These are phyloP conservation scores for Notarius quadriscutis DNA, from an alignment of 2,113 vertebrate species.

Conservation along the genomic window DNA sequence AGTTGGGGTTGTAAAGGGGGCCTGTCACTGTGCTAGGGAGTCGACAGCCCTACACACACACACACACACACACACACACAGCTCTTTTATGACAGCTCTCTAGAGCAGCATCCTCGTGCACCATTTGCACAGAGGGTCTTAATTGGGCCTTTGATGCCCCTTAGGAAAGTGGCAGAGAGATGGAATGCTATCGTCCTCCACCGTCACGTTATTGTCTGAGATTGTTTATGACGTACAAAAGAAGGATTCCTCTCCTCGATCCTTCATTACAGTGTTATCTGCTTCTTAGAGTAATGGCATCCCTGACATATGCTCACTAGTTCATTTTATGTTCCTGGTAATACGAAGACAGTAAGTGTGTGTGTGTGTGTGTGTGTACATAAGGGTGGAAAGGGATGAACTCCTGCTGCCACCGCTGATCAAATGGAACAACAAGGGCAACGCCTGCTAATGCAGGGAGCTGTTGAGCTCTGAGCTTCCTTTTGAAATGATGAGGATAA, in stretches of 20 bases:
- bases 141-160: slow-evolving; percentile 99
- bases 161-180: slow-evolving; percentile 79
- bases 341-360: slow-evolving; percentile 17
- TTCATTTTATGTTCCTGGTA: slow-evolving; percentile 47
- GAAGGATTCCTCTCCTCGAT: slow-evolving; percentile 61
- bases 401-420: slow-evolving; percentile 92
- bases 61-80: slow-evolving; percentile 49
- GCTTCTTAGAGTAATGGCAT: slow-evolving; percentile 42
- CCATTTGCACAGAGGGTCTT: slow-evolving; percentile 87
- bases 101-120: slow-evolving; percentile 78
- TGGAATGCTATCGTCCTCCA: slow-evolving; percentile 59
- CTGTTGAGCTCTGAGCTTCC: slow-evolving; percentile 94
- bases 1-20: slow-evolving; percentile 69
- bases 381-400: slow-evolving; percentile 57
- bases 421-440: slow-evolving; percentile 97
- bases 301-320: slow-evolving; percentile 32
- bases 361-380: slow-evolving; percentile 25
- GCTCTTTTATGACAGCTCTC: slow-evolving; percentile 81
- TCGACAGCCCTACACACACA: slow-evolving; percentile 60
- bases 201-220: slow-evolving; percentile 61
- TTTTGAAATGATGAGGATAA: slow-evolving; percentile 99
- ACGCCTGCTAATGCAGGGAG: slow-evolving; percentile 93
- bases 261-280: slow-evolving; percentile 47
- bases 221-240: slow-evolving; percentile 57
- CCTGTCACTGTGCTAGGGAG: slow-evolving; percentile 62